Evolutionary conservation across 2,888 invertebrate genomes (phyloP).

Genomic region (Linhomoeus sp.): DNA sequence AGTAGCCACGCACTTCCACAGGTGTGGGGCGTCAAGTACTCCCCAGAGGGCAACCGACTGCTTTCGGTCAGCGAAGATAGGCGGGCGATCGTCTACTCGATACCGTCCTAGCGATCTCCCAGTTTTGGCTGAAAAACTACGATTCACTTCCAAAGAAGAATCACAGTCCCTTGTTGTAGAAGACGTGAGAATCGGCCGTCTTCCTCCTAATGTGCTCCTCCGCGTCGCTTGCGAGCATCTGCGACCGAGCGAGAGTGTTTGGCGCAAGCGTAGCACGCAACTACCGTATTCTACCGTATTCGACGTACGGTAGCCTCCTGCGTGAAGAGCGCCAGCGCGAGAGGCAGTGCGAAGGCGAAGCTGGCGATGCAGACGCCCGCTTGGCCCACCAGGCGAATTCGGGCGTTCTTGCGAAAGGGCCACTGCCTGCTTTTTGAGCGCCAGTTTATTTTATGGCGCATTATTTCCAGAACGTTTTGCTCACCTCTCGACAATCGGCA

Average conservation of each 20-base stretch:
- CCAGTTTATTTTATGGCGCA: too few species aligned
- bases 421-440: too few species aligned
- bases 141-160: too few species aligned
- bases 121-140: too few species aligned
- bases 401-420: too few species aligned
- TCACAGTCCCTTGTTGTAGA: constrained; percentile 28
- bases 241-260: constrained; percentile 4
- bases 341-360: constrained; percentile 32
- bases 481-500: too few species aligned
- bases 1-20: too few species aligned
- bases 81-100: constrained; percentile 38
- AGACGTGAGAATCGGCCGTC: constrained; percentile 19
- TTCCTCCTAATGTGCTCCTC: constrained; percentile 23
- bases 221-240: constrained; percentile 20
- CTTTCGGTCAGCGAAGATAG: constrained; percentile 83
- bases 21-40: constrained; percentile 82
- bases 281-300: neutral
- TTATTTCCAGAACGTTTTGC: too few species aligned
- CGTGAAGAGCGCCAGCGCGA: constrained; percentile 35
- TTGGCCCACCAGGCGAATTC: too few species aligned
- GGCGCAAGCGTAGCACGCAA: neutral
- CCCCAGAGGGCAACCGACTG: constrained; percentile 61
- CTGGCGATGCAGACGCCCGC: constrained; percentile 30
- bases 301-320: constrained; percentile 23
- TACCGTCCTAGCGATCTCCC: constrained; percentile 5